Percentiles rank a stretch among this genome's conserved stretches.
Evolutionary conservation across 2,888 invertebrate genomes (phyloP).

Genomic region (Dynastes maya): DNA sequence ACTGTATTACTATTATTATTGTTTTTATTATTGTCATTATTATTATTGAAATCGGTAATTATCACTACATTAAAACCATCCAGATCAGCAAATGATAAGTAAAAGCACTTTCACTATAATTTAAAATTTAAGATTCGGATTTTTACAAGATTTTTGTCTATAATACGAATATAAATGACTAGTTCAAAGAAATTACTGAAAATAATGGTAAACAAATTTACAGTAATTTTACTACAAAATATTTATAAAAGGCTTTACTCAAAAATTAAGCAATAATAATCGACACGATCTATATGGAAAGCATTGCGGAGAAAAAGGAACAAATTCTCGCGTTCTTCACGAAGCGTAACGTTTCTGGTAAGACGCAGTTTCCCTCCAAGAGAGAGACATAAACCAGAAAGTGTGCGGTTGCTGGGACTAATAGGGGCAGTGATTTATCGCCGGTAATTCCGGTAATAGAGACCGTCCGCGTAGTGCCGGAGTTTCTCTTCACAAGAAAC

Average conservation of each 20-base stretch:
- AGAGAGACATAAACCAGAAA: slow-evolving; percentile 45
- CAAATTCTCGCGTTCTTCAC: slow-evolving; percentile 26
- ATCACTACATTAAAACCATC: too few species aligned
- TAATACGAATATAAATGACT: not conserved
- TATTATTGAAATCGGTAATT: too few species aligned
- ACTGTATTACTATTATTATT: too few species aligned
- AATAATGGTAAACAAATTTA: not conserved
- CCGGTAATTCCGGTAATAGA: slow-evolving; percentile 68
- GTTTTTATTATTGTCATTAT: too few species aligned
- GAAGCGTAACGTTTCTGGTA: slow-evolving; percentile 42
- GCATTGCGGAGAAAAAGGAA: slow-evolving; percentile 1
- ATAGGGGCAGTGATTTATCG: slow-evolving; percentile 66
- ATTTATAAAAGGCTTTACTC: not conserved
- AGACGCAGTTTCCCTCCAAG: slow-evolving; percentile 38
- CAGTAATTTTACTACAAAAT: not conserved
- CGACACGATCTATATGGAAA: not conserved
- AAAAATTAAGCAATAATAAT: slow-evolving; percentile 14
- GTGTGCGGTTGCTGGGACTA: slow-evolving; percentile 48
- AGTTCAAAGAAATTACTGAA: not conserved
- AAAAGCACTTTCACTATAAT: too few species aligned
- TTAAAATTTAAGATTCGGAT: too few species aligned
- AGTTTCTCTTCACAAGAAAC: slow-evolving; percentile 30
- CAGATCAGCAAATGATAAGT: too few species aligned
- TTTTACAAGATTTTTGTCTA: not conserved
- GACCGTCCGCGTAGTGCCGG: slow-evolving; percentile 16